Percentiles rank a stretch among this genome's conserved stretches.
Conservation (phyloP, 37 sponge, comb jelly and placozoan species). For the Dysidea cf. avara region DNA sequence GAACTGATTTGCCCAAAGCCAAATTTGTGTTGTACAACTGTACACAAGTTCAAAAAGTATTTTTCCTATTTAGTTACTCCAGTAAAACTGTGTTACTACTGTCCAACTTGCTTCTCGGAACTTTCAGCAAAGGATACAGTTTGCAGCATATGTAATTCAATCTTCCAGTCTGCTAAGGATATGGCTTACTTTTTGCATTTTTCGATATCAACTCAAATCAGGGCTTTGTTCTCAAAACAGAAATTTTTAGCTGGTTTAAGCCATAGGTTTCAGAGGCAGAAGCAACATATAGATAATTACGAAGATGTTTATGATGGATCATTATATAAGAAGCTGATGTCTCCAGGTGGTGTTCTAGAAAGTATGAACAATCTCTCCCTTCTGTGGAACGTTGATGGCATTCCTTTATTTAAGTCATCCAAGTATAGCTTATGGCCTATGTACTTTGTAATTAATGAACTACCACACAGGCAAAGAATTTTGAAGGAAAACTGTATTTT, state of each 20-base stretch:
- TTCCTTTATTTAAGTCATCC: slow-evolving; percentile 1
- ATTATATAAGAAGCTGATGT: too few species aligned
- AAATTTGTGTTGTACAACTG: neutral
- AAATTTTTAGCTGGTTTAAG: too few species aligned
- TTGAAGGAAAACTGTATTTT: neutral
- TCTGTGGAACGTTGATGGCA: neutral
- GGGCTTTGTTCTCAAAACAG: too few species aligned
- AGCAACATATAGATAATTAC: too few species aligned
- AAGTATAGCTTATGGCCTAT: neutral
- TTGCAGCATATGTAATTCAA: too few species aligned
- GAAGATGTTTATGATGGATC: neutral
- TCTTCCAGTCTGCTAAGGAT: too few species aligned
- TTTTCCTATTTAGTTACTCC: too few species aligned
- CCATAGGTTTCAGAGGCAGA: too few species aligned
- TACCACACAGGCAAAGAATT: neutral
- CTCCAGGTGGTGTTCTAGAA: neutral
- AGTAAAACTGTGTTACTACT: too few species aligned
- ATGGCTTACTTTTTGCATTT: slow-evolving; percentile 5
- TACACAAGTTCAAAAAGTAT: slow-evolving; percentile 25
- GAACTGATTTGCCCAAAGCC: neutral
- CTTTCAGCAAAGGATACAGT: too few species aligned
- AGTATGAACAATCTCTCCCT: neutral
- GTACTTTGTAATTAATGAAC: slow-evolving; percentile 1
- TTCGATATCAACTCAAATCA: neutral
- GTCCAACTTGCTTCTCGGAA: too few species aligned